Evolutionary conservation across 2,888 invertebrate genomes (phyloP), one percentile per base, ranked within the genome.

Genomic region (Synergus itoensis): DNA sequence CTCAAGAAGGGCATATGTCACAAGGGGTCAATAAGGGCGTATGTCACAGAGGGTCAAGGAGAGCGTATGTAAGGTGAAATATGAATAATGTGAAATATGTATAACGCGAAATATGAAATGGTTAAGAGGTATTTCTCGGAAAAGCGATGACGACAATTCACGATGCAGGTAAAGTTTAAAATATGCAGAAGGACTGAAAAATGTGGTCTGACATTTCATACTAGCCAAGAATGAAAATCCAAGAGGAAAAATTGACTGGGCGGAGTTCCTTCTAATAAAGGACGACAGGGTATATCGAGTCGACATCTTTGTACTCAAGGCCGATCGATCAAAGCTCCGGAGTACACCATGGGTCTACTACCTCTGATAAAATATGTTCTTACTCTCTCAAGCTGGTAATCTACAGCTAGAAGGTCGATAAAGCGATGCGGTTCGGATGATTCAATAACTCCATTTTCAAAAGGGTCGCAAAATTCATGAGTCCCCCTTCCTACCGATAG

Each of bases 381-480:
- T 21, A 53, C 48, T 48, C 48, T 36, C 48, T 8, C 11, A 73
- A 53, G 48, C 36, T 28, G 45, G 69, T 69, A 69, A 53, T 69
- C 69, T 69, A 9, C 48, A 14, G 69, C 53, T n/a, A 36, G 21
- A 28, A 53, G 53, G 48, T 73, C 73, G 73, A 73, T 40, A 73
- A 73, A 73, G 73, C 53, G 48, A 36, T 73, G 28, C 28, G 48
- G 73, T 73, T 73, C 48, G 53, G 40, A 73, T 73, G 53, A 73
- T 73, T 73, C 53, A 73, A 53, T 73, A 73, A 73, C 73, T 73
- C 53, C 53, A 73, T 73, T 73, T 67, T 53, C n/a, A 73, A 73
- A 73, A 11, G 53, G 45, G 9, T n/a, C 16, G 36, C 53, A 73
- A 53, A 73, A 73, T 73, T 73, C 53, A 73, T 73, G 73, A 73